phyloP scores from a whole-genome alignment of 1,140 invertebrate species.

The Pissodes strobi region DNA sequence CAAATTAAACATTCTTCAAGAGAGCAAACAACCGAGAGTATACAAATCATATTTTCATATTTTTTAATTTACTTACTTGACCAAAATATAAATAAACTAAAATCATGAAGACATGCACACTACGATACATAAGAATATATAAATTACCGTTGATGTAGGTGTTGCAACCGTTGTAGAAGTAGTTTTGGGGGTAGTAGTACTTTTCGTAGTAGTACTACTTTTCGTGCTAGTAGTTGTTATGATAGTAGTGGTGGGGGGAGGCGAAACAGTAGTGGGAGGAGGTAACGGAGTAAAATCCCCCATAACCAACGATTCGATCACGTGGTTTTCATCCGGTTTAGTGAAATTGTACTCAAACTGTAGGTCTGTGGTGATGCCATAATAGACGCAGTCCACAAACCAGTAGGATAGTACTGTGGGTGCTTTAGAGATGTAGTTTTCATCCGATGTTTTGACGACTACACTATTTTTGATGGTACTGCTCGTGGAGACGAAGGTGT shows the following conservation, averaged over 20 bases:
- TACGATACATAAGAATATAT: too few relatives aligned
- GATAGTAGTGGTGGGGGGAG: slow-evolving; percentile 60
- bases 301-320: slow-evolving; percentile 71
- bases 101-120: too few relatives aligned
- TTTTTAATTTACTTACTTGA: too few relatives aligned
- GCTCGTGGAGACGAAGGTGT: slow-evolving; percentile 66
- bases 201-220: slow-evolving; percentile 44
- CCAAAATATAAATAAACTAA: too few relatives aligned
- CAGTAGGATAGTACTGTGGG: slow-evolving; percentile 71
- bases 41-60: too few relatives aligned
- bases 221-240: too few relatives aligned
- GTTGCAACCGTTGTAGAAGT: slow-evolving; percentile 23
- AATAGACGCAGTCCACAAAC: slow-evolving; percentile 77
- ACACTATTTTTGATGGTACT: slow-evolving; percentile 63
- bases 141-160: slow-evolving; percentile 12
- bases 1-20: too few relatives aligned
- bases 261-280: slow-evolving; percentile 63
- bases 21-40: too few relatives aligned
- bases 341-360: slow-evolving; percentile 67
- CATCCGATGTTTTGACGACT: slow-evolving; percentile 63
- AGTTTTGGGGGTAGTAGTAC: slow-evolving; percentile 31
- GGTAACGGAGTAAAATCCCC: slow-evolving; percentile 68
- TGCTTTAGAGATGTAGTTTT: slow-evolving; percentile 64
- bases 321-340: slow-evolving; percentile 62
- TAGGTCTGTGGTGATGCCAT: slow-evolving; percentile 66